Conservation (phyloP, 2,888 invertebrate genomes). For the Archips xylosteana region DNA sequence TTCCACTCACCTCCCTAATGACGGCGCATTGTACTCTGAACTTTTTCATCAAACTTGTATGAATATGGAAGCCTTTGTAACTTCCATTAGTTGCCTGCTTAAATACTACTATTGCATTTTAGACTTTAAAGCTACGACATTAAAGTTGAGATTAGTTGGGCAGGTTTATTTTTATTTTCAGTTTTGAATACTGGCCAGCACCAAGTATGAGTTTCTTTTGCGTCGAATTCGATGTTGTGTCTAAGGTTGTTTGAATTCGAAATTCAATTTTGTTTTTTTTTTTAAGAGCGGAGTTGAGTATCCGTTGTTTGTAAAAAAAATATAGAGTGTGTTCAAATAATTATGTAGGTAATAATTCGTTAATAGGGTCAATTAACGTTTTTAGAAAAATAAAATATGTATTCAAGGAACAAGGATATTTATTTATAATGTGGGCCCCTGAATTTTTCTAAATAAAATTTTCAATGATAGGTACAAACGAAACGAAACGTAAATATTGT, state of each 20-base stretch:
- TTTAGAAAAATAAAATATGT: no score
- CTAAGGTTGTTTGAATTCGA: not conserved
- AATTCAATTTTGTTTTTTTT: not conserved
- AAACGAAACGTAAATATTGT: no score
- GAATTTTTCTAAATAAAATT: no score
- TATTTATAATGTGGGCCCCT: no score
- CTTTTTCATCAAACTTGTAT: constrained; percentile 66
- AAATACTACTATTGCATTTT: not conserved
- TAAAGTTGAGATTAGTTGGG: not conserved
- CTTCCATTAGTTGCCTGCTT: constrained; percentile 32
- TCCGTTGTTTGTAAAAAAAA: not conserved
- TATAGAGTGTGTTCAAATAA: no score
- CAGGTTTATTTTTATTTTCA: not conserved
- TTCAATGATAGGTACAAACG: no score
- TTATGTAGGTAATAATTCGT: no score
- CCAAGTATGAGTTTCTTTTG: not conserved
- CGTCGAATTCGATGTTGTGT: not conserved
- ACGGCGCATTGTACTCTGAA: constrained; percentile 68
- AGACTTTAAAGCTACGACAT: not conserved
- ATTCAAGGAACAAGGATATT: no score
- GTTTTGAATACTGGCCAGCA: not conserved
- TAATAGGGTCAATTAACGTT: no score
- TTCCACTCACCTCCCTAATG: constrained; percentile 69
- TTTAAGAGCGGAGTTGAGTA: not conserved
- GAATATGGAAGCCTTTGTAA: constrained; percentile 67